These are phyloP conservation scores for Prunella fulvescens DNA, from an alignment of 2,113 vertebrate species.

Conservation along the genomic window DNA sequence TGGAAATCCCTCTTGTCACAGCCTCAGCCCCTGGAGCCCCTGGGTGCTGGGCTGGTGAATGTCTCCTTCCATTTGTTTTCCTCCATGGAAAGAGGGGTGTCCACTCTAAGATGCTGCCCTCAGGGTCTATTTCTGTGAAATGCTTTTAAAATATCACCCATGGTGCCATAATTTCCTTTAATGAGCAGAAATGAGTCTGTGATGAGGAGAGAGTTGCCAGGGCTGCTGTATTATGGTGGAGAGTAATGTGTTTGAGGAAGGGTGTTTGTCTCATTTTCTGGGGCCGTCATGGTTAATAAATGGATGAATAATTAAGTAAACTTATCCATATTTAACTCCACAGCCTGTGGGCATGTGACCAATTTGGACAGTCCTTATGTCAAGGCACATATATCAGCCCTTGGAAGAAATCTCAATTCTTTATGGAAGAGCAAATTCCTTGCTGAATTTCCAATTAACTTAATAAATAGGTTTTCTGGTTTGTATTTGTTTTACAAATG, in stretches of 20 bases:
- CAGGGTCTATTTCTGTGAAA: not conserved
- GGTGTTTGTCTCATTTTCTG: not conserved
- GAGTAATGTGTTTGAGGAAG: not conserved
- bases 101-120: not conserved
- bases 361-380: not conserved
- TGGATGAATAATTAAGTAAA: not conserved
- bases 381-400: not conserved
- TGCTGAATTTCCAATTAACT: not conserved
- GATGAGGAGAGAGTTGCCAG: not conserved
- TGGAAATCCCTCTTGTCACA: not conserved
- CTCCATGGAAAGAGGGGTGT: not conserved
- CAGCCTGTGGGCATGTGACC: not conserved
- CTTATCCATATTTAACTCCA: not conserved
- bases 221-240: fast-evolving
- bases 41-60: not conserved
- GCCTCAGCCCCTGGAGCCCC: not conserved
- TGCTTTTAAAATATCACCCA: not conserved
- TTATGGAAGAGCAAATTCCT: not conserved
- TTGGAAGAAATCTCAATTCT: not conserved
- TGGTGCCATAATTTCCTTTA: not conserved
- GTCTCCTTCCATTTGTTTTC: not conserved
- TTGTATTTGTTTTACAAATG: not conserved
- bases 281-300: not conserved
- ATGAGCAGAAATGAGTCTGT: not conserved
- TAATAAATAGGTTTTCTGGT: not conserved